Percentiles rank a stretch among this genome's conserved stretches.
Conservation (phyloP, 2,888 invertebrate genomes). For the Phaedon cochleariae region DNA sequence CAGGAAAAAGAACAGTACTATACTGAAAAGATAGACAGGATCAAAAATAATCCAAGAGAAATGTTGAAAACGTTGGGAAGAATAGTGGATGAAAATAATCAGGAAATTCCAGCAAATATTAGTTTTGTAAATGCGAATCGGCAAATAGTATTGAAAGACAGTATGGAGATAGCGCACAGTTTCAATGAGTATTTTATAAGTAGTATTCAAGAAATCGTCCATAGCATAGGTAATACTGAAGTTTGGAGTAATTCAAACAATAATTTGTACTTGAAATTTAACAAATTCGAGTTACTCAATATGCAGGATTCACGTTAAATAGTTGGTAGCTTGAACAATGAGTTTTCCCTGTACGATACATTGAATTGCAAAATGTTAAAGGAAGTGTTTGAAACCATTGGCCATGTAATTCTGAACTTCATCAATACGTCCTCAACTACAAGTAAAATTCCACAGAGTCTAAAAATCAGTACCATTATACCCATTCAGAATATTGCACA, state of each 20-base stretch:
- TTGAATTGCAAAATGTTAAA: constrained; percentile 16
- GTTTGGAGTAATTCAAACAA: constrained; percentile 14
- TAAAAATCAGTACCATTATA: constrained; percentile 7
- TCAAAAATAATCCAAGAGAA: constrained; percentile 17
- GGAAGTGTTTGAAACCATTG: constrained; percentile 21
- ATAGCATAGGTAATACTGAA: constrained; percentile 8
- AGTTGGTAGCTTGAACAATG: constrained; percentile 10
- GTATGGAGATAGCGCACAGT: constrained; percentile 17
- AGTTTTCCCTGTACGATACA: constrained; percentile 13
- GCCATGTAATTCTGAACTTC: constrained; percentile 13
- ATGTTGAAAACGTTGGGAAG: constrained; percentile 16
- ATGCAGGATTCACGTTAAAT: constrained; percentile 7
- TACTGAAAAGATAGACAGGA: constrained; percentile 10
- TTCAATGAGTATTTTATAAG: constrained; percentile 19
- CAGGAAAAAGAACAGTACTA: constrained; percentile 10
- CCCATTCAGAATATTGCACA: constrained; percentile 9
- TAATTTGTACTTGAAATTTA: constrained; percentile 16
- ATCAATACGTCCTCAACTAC: constrained; percentile 15
- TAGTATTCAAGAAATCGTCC: constrained; percentile 10
- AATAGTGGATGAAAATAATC: constrained; percentile 12
- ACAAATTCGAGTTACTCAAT: constrained; percentile 7
- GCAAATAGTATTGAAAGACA: constrained; percentile 10
- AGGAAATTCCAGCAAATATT: constrained; percentile 9
- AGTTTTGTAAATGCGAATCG: constrained; percentile 13
- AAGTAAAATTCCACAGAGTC: constrained; percentile 1